Evolutionary conservation across 35 echinoderm and acorn worm genomes (phyloP).

Genomic region (Chiridota heheva): DNA sequence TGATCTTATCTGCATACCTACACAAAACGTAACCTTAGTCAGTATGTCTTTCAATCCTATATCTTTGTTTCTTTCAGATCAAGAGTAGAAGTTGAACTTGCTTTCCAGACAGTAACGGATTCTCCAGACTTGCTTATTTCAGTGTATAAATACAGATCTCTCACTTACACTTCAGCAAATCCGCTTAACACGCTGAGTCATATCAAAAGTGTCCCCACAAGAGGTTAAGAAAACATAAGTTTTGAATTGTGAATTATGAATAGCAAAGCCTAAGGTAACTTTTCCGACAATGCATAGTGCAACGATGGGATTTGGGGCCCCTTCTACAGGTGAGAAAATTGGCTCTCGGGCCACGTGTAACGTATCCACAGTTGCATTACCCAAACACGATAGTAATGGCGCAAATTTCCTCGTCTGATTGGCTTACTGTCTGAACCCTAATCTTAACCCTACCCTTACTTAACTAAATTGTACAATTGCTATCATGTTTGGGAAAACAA

Average conservation of each 20-base stretch:
- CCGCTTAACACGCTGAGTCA: slow-evolving; percentile 25
- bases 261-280: not conserved
- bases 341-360: not conserved
- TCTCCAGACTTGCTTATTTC: slow-evolving; percentile 53
- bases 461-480: too few species aligned
- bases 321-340: not conserved
- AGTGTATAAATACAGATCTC: slow-evolving; percentile 49
- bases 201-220: slow-evolving; percentile 39
- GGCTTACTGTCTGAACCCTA: too few species aligned
- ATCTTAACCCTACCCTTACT: too few species aligned
- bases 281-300: not conserved
- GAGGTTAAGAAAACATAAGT: slow-evolving; percentile 25
- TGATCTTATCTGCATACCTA: too few species aligned
- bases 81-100: slow-evolving; percentile 67
- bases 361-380: not conserved
- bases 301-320: not conserved
- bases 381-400: too few species aligned
- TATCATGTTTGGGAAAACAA: too few species aligned
- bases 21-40: too few species aligned
- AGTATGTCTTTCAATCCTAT: too few species aligned
- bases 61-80: slow-evolving; percentile 14
- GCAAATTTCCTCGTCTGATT: too few species aligned
- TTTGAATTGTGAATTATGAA: not conserved
- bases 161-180: slow-evolving; percentile 44
- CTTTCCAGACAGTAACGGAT: slow-evolving; percentile 65